Evolutionary conservation across 2,797 vertebrate species (phyloP).

Genomic region (Sebastes kiyomatsui): DNA sequence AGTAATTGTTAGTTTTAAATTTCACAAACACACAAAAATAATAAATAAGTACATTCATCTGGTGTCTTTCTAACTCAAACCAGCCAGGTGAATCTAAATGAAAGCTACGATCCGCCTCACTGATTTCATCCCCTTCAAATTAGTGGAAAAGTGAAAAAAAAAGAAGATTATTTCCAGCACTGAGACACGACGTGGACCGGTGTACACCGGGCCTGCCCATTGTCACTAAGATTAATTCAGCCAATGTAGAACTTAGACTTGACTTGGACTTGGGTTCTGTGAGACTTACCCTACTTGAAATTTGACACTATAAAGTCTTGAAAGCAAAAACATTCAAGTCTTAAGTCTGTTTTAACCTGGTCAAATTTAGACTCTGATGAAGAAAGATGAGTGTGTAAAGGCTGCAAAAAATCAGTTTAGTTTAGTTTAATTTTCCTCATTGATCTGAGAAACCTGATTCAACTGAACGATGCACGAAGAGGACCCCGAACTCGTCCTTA

Average conservation of each 20-base stretch:
- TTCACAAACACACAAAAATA: too few relatives aligned
- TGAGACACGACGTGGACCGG: neutral
- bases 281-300: neutral
- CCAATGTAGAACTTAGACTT: neutral
- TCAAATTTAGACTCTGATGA: neutral
- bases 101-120: constrained; percentile 4
- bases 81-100: neutral
- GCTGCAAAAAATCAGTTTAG: neutral
- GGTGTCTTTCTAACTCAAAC: neutral
- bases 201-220: neutral
- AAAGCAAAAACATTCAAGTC: neutral
- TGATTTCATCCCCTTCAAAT: constrained; percentile 1
- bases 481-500: neutral
- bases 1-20: neutral
- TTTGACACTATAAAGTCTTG: neutral
- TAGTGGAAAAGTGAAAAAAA: neutral
- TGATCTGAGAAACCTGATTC: neutral
- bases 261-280: too few relatives aligned
- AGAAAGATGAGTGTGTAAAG: neutral
- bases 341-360: neutral
- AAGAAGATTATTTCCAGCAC: too few relatives aligned
- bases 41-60: constrained; percentile 1
- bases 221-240: neutral
- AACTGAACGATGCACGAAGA: neutral
- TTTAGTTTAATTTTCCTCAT: neutral